Percentiles rank a stretch among this genome's conserved stretches.
phyloP scores from a whole-genome alignment of 1,140 invertebrate species.

The Tachypleus tridentatus region DNA sequence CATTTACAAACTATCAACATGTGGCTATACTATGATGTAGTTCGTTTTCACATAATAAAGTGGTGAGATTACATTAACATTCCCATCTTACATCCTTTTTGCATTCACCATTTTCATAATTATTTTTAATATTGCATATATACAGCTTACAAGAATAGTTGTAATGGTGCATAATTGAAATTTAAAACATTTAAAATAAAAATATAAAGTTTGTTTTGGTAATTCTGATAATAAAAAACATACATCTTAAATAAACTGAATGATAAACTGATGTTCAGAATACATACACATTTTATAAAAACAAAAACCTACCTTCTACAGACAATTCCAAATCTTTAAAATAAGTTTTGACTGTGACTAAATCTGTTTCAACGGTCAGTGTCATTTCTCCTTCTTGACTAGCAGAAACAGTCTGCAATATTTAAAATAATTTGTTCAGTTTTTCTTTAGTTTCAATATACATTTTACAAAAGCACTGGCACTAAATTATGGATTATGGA shows the following conservation, averaged over 20 bases:
- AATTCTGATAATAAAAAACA: conserved; percentile 22
- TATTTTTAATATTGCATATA: too few relatives aligned
- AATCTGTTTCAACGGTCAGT: conserved; percentile 58
- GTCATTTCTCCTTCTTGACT: conserved; percentile 53
- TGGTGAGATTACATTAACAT: too few relatives aligned
- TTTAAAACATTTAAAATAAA: neutral
- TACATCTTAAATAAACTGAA: conserved; percentile 9
- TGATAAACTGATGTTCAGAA: conserved; percentile 10
- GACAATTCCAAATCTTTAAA: conserved; percentile 45
- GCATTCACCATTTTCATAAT: too few relatives aligned
- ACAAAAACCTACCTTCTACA: neutral
- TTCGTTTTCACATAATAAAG: too few relatives aligned
- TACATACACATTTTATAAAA: neutral
- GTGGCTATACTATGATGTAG: too few relatives aligned
- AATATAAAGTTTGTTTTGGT: neutral
- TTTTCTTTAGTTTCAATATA: too few relatives aligned
- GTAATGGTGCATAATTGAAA: too few relatives aligned
- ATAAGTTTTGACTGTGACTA: conserved; percentile 59
- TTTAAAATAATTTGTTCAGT: conserved; percentile 2
- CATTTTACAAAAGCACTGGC: too few relatives aligned
- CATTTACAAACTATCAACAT: too few relatives aligned
- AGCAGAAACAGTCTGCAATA: conserved; percentile 45
- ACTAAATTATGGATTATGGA: too few relatives aligned
- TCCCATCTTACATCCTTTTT: too few relatives aligned
- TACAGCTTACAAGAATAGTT: too few relatives aligned